phyloP scores from a whole-genome alignment of 2,888 invertebrate genomes.

The Patella ulyssiponensis region DNA sequence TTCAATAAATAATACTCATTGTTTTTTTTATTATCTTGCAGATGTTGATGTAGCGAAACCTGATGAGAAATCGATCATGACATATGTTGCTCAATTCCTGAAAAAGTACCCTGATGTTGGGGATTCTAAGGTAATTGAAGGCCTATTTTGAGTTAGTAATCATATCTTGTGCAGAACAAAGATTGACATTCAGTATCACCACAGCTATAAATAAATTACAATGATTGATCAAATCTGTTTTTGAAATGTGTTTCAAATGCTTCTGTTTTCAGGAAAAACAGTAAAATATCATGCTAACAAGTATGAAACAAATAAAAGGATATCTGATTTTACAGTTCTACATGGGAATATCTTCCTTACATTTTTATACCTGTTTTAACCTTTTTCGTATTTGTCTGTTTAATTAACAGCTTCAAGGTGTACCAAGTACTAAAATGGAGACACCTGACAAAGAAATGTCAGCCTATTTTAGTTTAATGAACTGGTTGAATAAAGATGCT shows the following conservation, averaged over 20 bases:
- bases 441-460: slow-evolving; percentile 62
- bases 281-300: no score
- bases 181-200: neutral
- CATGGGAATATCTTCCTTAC: no score
- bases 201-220: neutral
- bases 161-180: neutral
- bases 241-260: no score
- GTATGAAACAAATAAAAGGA: no score
- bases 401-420: slow-evolving; percentile 35
- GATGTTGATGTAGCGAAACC: slow-evolving; percentile 96
- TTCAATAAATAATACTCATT: no score
- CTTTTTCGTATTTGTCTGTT: no score
- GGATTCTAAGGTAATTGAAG: slow-evolving; percentile 53
- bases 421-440: slow-evolving; percentile 40
- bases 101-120: slow-evolving; percentile 79
- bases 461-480: slow-evolving; percentile 80
- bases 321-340: no score
- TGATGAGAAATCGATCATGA: slow-evolving; percentile 98
- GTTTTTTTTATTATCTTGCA: slow-evolving; percentile 36
- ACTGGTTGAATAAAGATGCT: slow-evolving; percentile 80
- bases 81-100: slow-evolving; percentile 97
- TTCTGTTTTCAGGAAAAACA: no score
- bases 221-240: no score
- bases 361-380: no score
- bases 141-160: no score